phyloP scores from a whole-genome alignment of 2,888 invertebrate genomes.

The Scaptodrosophila latifasciaeformis region DNA sequence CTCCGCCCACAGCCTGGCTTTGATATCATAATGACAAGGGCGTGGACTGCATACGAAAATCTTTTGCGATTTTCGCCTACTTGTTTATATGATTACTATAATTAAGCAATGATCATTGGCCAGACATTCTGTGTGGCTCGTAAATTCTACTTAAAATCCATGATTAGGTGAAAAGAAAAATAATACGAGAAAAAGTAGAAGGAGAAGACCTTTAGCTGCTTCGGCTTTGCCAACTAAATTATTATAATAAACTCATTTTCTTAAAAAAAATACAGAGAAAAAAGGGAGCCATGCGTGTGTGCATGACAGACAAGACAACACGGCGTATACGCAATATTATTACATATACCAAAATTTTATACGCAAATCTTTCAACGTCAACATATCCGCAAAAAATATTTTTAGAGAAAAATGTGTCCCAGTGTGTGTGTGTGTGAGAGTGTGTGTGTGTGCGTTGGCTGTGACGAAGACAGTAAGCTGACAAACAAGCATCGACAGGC shows the following conservation, averaged over 20 bases:
- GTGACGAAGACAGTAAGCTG: constrained; percentile 16
- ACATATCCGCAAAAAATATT: constrained; percentile 9
- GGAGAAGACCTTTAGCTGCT: too few relatives aligned
- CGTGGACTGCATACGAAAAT: background rate
- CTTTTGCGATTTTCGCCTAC: background rate
- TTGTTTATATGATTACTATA: constrained; percentile 1
- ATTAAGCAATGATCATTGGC: background rate
- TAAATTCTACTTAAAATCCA: constrained; percentile 50
- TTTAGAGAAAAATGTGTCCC: too few relatives aligned
- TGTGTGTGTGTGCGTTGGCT: too few relatives aligned
- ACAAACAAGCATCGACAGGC: constrained; percentile 43
- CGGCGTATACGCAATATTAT: constrained; percentile 12
- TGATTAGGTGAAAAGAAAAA: constrained; percentile 45
- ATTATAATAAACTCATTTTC: constrained; percentile 60
- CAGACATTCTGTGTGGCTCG: constrained; percentile 23
- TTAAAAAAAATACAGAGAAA: background rate
- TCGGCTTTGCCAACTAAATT: constrained; percentile 50
- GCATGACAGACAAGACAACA: background rate
- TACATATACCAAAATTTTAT: too few relatives aligned
- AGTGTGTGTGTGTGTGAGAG: too few relatives aligned
- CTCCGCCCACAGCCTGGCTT: background rate
- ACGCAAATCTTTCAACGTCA: constrained; percentile 12
- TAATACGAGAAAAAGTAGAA: too few relatives aligned
- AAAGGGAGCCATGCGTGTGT: background rate
- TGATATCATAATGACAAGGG: background rate